A percentile compares a stretch with the other conserved stretches of the same genome.
phyloP scores from a whole-genome alignment of 2,113 vertebrate genomes.

The Seriola dumerili region DNA sequence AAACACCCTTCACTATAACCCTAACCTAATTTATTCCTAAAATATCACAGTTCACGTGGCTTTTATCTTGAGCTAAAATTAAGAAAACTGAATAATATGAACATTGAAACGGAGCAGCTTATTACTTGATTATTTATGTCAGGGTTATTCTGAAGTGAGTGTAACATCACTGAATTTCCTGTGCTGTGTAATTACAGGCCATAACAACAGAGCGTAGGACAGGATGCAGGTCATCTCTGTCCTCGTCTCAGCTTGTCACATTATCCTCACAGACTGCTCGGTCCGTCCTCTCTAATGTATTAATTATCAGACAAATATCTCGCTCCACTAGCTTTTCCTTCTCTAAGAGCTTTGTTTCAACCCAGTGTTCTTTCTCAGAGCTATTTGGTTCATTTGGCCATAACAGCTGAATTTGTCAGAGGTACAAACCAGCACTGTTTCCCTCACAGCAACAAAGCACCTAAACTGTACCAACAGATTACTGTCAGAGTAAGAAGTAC shows the following conservation, averaged over 20 bases:
- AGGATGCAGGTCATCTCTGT: slow-evolving; percentile 25
- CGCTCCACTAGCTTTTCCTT: not conserved
- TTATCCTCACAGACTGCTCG: slow-evolving; percentile 43
- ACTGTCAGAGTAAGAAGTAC: not conserved
- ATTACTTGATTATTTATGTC: slow-evolving; percentile 3
- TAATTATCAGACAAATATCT: slow-evolving; percentile 37
- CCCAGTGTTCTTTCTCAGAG: not conserved
- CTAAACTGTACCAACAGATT: not conserved
- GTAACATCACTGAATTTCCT: slow-evolving; percentile 2
- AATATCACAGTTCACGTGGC: not conserved
- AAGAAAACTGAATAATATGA: not conserved
- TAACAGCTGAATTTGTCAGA: not conserved
- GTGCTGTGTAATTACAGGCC: slow-evolving; percentile 8
- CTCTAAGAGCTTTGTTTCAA: not conserved
- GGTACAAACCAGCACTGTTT: not conserved
- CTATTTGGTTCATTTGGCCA: not conserved
- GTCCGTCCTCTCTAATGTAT: slow-evolving; percentile 50
- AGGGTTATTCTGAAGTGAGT: slow-evolving; percentile 3
- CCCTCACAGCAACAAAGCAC: not conserved
- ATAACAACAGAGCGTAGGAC: slow-evolving; percentile 9
- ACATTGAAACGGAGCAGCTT: not conserved
- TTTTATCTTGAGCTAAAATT: not conserved
- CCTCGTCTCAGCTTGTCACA: slow-evolving; percentile 51
- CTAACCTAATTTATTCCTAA: not conserved
- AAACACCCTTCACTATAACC: not conserved